phyloP scores from a whole-genome alignment of 2,113 vertebrate genomes.

The Orycteropus afer region DNA sequence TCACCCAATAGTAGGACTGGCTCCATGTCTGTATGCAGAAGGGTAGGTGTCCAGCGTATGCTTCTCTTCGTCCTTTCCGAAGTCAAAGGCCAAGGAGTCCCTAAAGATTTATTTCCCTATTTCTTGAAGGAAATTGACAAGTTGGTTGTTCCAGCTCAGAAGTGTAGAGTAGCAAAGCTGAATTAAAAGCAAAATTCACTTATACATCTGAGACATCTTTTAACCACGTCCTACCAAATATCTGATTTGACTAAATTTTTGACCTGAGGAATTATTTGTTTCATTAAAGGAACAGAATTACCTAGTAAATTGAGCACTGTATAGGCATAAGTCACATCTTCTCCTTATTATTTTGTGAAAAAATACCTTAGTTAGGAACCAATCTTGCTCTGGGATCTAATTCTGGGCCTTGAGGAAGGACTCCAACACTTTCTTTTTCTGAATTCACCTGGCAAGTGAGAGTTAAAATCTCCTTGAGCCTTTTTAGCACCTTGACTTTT shows the following conservation, averaged over 20 bases:
- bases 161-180: neutral
- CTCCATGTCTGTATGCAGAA: rapidly evolving
- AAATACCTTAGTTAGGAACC: neutral
- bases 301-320: neutral
- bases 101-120: slow-evolving; percentile 6
- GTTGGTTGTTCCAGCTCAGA: neutral
- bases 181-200: neutral
- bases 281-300: neutral
- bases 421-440: neutral
- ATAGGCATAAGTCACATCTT: neutral
- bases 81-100: slow-evolving; percentile 28
- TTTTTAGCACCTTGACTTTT: slow-evolving; percentile 54
- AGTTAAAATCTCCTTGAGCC: slow-evolving; percentile 4
- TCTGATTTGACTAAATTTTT: neutral
- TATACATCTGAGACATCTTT: neutral
- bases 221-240: neutral
- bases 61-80: neutral
- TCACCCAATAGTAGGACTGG: slow-evolving; percentile 41
- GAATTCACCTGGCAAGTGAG: neutral
- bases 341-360: neutral
- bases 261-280: neutral
- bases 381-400: neutral
- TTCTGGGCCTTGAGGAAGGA: neutral
- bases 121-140: slow-evolving; percentile 1
- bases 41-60: too few relatives aligned